Percentiles rank a stretch among this genome's conserved stretches.
phyloP scores from a whole-genome alignment of 1,140 invertebrate species.

The Aphidius ervi region DNA sequence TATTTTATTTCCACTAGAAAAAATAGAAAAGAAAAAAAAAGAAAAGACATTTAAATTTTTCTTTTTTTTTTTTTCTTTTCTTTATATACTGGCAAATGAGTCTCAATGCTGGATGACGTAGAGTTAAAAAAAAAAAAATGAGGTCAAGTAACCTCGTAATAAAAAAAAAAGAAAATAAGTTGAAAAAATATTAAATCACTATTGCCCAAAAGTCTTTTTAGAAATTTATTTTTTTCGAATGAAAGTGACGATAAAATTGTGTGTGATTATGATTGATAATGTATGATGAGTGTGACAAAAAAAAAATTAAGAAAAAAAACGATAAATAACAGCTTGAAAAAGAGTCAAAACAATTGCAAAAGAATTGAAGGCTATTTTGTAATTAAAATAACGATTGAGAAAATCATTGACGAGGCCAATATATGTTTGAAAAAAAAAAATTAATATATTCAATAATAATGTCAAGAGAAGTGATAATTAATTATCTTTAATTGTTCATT shows the following conservation, averaged over 20 bases:
- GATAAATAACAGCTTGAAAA: conserved; percentile 1
- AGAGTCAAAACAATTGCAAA: conserved; percentile 1
- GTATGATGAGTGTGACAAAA: conserved; percentile 4
- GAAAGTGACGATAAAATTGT: conserved; percentile 8
- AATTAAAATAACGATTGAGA: not conserved
- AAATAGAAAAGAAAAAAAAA: too few species aligned
- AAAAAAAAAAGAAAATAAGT: too few species aligned
- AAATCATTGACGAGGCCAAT: conserved; percentile 6
- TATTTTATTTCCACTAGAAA: too few species aligned
- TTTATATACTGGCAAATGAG: too few species aligned
- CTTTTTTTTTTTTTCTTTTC: too few species aligned
- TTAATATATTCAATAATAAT: conserved; percentile 1
- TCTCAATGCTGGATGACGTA: too few species aligned
- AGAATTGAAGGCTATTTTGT: conserved; percentile 2
- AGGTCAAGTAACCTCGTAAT: too few species aligned
- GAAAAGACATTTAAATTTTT: too few species aligned
- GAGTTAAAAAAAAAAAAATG: too few species aligned
- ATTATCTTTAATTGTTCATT: not conserved
- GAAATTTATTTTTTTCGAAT: conserved; percentile 12
- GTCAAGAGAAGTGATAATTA: not conserved
- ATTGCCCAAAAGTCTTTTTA: conserved; percentile 12
- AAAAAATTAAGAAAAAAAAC: not conserved
- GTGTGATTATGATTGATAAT: conserved; percentile 9
- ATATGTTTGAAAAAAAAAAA: conserved; percentile 2
- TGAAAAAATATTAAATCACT: too few species aligned